phyloP scores from a whole-genome alignment of 2,888 invertebrate species.

The Platypus cylindrus region DNA sequence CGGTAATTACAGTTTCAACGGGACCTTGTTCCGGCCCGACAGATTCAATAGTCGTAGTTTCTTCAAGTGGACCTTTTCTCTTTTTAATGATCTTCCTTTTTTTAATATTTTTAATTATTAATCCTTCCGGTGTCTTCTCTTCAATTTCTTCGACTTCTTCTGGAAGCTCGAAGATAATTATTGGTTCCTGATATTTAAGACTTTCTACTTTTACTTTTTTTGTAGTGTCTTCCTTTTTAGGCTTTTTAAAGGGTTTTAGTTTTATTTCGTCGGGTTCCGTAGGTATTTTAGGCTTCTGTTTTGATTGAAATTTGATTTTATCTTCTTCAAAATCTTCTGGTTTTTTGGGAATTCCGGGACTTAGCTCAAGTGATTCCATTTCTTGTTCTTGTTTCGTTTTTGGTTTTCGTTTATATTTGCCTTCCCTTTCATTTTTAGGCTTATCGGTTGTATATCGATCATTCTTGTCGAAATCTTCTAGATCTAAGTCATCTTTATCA shows the following conservation, averaged over 20 bases:
- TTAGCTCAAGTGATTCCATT: constrained; percentile 17
- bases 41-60: constrained; percentile 24
- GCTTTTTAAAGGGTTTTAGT: constrained; percentile 21
- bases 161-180: constrained; percentile 27
- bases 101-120: constrained; percentile 21
- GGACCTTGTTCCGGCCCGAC: constrained; percentile 18
- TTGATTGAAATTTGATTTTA: constrained; percentile 30
- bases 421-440: constrained; percentile 18
- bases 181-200: constrained; percentile 19
- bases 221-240: constrained; percentile 25
- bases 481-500: constrained; percentile 29
- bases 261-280: constrained; percentile 21
- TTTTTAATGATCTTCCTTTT: constrained; percentile 23
- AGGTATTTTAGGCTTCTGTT: constrained; percentile 23
- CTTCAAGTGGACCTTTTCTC: constrained; percentile 20
- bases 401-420: constrained; percentile 23
- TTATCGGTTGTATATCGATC: constrained; percentile 24
- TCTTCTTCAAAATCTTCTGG: constrained; percentile 29
- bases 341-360: constrained; percentile 23
- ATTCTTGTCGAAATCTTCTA: constrained; percentile 26
- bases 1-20: constrained; percentile 22
- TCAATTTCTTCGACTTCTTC: constrained; percentile 23
- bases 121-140: constrained; percentile 17
- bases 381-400: constrained; percentile 19
- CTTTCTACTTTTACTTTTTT: constrained; percentile 19